Percentiles rank a stretch among this genome's conserved stretches.
These are phyloP conservation scores for Syrista parreyssii DNA, from an alignment of 2,888 invertebrate genomes.

Conservation along the genomic window DNA sequence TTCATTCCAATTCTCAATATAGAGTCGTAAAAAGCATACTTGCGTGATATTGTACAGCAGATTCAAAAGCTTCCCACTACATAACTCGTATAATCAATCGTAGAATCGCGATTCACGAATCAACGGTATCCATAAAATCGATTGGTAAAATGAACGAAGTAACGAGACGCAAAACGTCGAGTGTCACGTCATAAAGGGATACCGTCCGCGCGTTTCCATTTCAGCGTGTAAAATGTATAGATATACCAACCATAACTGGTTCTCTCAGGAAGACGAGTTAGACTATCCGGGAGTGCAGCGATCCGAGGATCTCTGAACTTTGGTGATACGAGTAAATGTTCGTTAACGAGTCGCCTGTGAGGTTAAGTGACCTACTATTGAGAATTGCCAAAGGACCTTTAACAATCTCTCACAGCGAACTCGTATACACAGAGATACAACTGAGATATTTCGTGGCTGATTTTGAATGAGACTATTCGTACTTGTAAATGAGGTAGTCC, in stretches of 20 bases:
- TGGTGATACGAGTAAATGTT: not conserved
- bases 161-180: not conserved
- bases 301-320: not conserved
- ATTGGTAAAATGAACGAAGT: not conserved
- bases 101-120: not conserved
- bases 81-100: not conserved
- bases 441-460: not conserved
- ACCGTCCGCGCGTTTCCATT: not conserved
- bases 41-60: not conserved
- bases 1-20: not conserved
- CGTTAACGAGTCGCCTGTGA: not conserved
- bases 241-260: not conserved
- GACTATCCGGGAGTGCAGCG: not conserved
- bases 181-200: not conserved
- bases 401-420: not conserved
- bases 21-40: not conserved
- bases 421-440: not conserved
- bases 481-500: not conserved
- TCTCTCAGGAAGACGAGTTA: not conserved
- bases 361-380: not conserved
- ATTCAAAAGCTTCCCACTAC: not conserved
- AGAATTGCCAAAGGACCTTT: not conserved
- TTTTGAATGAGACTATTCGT: not conserved
- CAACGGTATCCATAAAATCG: not conserved
- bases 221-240: not conserved